These are phyloP conservation scores for Ganaspis sp. DNA, from an alignment of 1,140 invertebrate genomes.

Conservation along the genomic window DNA sequence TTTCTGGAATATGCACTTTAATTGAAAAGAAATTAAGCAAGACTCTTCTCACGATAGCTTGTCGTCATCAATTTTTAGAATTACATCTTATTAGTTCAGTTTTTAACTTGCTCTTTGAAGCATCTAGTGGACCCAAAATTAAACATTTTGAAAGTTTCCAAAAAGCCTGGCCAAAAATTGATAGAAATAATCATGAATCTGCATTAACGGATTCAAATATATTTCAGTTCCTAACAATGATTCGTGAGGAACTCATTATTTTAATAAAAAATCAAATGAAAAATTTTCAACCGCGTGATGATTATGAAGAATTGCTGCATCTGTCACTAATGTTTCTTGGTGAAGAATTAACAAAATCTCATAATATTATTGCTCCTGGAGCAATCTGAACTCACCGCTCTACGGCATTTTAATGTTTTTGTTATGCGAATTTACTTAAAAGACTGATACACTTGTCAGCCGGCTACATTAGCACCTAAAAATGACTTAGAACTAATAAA, in stretches of 20 bases:
- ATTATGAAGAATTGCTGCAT: conserved; percentile 70
- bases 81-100: conserved; percentile 55
- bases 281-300: conserved; percentile 48
- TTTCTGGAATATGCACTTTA: conserved; percentile 30
- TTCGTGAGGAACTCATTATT: conserved; percentile 35
- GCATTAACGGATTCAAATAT: conserved; percentile 39
- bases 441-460: conserved; percentile 32
- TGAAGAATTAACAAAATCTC: conserved; percentile 58
- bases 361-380: conserved; percentile 65
- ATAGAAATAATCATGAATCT: conserved; percentile 50
- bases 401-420: background rate
- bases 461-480: conserved; percentile 7
- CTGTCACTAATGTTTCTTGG: conserved; percentile 70
- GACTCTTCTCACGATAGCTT: conserved; percentile 47
- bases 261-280: conserved; percentile 40
- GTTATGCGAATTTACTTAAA: conserved; percentile 19
- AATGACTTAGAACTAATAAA: conserved; percentile 36
- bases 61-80: conserved; percentile 62
- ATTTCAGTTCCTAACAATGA: conserved; percentile 14
- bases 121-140: conserved; percentile 56
- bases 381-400: conserved; percentile 37
- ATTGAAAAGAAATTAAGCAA: conserved; percentile 41
- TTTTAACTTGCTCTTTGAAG: conserved; percentile 45
- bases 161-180: conserved; percentile 49
- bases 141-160: conserved; percentile 60